Percentiles rank a stretch among this genome's conserved stretches.
Evolutionary conservation across 37 sponge, comb jelly and placozoan genomes (phyloP).

Genomic region (Aplysina aerophoba): DNA sequence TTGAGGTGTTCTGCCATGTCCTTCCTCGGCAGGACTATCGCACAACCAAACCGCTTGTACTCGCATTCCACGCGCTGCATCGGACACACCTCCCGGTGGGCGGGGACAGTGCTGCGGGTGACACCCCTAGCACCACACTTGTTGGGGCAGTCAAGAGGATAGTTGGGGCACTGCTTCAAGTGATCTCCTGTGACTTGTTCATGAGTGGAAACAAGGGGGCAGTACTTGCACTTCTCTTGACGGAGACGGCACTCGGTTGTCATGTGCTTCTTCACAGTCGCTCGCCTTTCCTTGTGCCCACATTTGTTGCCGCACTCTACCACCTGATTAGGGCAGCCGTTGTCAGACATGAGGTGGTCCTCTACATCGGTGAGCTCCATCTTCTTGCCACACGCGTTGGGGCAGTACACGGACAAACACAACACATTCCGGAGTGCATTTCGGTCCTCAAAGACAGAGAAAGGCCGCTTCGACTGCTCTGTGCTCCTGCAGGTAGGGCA

Average conservation of each 20-base stretch:
- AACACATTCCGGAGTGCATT: not conserved
- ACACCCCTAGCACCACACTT: not conserved
- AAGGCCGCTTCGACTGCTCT: not conserved
- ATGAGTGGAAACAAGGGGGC: not conserved
- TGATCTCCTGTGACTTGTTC: not conserved
- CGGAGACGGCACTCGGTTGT: not conserved
- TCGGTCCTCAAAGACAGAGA: not conserved
- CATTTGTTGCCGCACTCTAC: not conserved
- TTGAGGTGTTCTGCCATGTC: not conserved
- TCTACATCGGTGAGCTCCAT: not conserved
- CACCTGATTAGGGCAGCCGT: not conserved
- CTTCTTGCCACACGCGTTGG: not conserved
- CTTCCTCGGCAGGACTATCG: not conserved
- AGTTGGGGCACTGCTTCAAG: not conserved
- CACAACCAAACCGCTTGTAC: not conserved
- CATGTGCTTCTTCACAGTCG: not conserved
- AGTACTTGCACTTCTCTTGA: not conserved
- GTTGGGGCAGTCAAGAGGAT: not conserved
- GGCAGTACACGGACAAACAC: not conserved
- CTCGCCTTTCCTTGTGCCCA: not conserved
- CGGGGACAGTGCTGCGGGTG: not conserved
- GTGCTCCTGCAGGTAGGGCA: conserved; percentile 9
- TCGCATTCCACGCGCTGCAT: not conserved
- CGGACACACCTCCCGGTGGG: conserved; percentile 2
- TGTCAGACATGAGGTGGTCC: not conserved